Evolutionary conservation across 1,140 invertebrate species (phyloP).

Genomic region (Drosophila ananassae): DNA sequence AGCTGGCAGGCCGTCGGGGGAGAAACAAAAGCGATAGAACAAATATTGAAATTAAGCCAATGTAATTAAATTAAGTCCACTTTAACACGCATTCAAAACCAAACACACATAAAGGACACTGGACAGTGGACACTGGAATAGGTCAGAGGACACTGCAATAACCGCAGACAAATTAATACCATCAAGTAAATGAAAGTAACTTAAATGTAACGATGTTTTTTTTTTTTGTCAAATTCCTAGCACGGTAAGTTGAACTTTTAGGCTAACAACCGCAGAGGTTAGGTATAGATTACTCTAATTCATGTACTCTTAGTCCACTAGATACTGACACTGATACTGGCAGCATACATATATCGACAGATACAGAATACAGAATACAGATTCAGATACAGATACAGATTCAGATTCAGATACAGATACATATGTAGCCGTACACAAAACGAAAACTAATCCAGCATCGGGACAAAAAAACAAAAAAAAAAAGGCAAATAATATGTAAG

Average conservation of each 20-base stretch:
- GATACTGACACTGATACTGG: constrained; percentile 24
- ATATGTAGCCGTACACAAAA: constrained; percentile 55
- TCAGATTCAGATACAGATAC: constrained; percentile 24
- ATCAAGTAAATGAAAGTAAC: constrained; percentile 32
- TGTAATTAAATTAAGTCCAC: constrained; percentile 71
- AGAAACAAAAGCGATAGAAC: constrained; percentile 19
- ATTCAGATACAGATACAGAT: constrained; percentile 10
- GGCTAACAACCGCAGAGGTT: constrained; percentile 47
- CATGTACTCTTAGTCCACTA: constrained; percentile 60
- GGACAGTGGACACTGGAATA: neutral
- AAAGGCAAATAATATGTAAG: constrained; percentile 38
- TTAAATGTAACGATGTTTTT: constrained; percentile 30
- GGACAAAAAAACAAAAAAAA: neutral
- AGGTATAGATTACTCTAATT: constrained; percentile 50
- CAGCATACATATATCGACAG: constrained; percentile 15
- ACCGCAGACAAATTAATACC: constrained; percentile 43
- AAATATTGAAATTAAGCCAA: constrained; percentile 66
- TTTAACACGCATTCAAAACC: constrained; percentile 26
- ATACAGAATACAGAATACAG: constrained; percentile 7
- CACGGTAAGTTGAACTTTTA: constrained; percentile 67
- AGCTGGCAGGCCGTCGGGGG: neutral
- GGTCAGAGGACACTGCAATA: neutral
- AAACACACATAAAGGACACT: constrained; percentile 1
- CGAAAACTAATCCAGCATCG: constrained; percentile 61
- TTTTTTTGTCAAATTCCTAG: constrained; percentile 69